Percentiles rank a stretch among this genome's conserved stretches.
phyloP scores from a whole-genome alignment of 2,797 vertebrate genomes.

The Hipposideros larvatus region DNA sequence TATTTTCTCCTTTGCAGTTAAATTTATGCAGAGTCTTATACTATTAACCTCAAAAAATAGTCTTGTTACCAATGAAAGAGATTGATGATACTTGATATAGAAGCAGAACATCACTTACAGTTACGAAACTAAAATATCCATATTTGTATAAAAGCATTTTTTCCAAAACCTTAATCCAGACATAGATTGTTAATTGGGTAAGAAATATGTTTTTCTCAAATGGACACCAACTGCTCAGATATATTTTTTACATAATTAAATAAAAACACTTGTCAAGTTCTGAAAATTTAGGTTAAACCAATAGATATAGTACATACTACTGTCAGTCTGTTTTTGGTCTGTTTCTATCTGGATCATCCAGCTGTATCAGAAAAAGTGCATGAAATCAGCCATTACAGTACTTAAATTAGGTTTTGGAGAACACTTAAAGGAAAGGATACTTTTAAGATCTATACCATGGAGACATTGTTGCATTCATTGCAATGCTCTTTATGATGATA shows the following conservation, averaged over 20 bases:
- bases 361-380: background rate
- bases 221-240: background rate
- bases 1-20: conserved; percentile 15
- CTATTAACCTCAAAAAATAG: conserved; percentile 55
- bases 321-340: background rate
- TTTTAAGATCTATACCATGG: background rate
- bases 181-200: conserved; percentile 5
- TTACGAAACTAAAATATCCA: background rate
- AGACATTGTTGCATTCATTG: background rate
- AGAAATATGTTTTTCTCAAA: background rate
- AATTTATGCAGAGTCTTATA: conserved; percentile 62
- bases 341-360: background rate
- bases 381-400: background rate
- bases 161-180: background rate
- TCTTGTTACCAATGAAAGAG: background rate
- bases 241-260: background rate
- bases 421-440: background rate
- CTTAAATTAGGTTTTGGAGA: background rate
- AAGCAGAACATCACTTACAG: conserved; percentile 64
- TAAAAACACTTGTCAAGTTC: background rate
- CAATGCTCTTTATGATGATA: background rate
- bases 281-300: background rate
- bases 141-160: background rate
- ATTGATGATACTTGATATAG: background rate
- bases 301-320: background rate